Base-by-base conservation (phyloP, 2,113 vertebrate genomes). In the Trochalopteron elliotii region DNA sequence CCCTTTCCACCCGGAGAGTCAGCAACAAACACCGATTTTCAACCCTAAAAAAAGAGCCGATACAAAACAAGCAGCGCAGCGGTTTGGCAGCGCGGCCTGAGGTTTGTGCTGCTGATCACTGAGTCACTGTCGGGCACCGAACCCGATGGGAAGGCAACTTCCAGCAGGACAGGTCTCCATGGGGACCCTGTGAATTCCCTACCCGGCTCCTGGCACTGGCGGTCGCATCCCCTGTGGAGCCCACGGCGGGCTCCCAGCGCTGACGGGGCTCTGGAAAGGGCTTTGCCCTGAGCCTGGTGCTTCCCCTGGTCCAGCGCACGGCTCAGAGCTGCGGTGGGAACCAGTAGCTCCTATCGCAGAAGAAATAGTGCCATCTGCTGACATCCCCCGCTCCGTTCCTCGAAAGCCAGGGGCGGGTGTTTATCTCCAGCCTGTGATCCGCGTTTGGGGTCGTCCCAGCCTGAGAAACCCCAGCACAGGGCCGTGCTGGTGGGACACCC, bases 341-440 rank as follows among this genome's bases (percentile, higher is more conserved):
- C 7, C 45, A 44, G 24, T 50, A 7, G 56, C 72, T 12, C 25
- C 90, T 64, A 83, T 82, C 15, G 0, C 83, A 96, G 86, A 94
- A 96, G 89, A 96, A 97, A 96, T 24, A 88, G 94, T 92, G 93
- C 96, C 97, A 97, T 89, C 97, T 97, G 88, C 96, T 81, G 97
- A 94, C 97, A 44, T 31, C 7, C n/a, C 37, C 11, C 15, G 30
- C 52, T 23, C 21, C 15, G 5, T 95, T 93, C 90, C 90, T 94
- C 70, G 95, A 96, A 90, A 95, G 90, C 70, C 0, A 12, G 61
- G 20, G 57, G 23, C 2, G 2, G 39, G 50, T 7, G 53, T 30
- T 69, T 11, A 12, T 39, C 45, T 80, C 22, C 8, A 11, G 23
- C 0, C 24, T 5, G 14, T 1, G 30, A 19, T 33, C 10, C 35